phyloP scores from a whole-genome alignment of 1,140 invertebrate genomes.

The Aphelinus atriplicis region DNA sequence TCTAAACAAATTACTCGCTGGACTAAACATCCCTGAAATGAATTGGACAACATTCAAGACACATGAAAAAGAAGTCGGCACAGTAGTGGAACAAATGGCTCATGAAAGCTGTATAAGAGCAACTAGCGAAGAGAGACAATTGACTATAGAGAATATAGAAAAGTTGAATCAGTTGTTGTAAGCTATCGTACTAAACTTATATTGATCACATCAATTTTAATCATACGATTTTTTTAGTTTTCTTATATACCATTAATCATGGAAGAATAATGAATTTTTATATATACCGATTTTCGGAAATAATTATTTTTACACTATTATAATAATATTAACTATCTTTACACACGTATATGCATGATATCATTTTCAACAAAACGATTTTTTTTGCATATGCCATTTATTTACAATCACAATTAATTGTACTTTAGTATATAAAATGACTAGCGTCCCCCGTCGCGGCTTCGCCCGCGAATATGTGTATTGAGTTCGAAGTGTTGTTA shows the following conservation, averaged over 20 bases:
- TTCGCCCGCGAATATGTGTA: too few species aligned
- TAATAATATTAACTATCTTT: neutral
- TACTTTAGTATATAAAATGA: too few species aligned
- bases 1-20: slow-evolving; percentile 34
- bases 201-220: neutral
- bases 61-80: slow-evolving; percentile 36
- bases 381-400: too few species aligned
- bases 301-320: neutral
- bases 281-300: neutral
- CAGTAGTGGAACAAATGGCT: slow-evolving; percentile 33
- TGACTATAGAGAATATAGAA: slow-evolving; percentile 30
- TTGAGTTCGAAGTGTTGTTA: too few species aligned
- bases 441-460: too few species aligned
- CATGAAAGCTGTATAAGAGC: slow-evolving; percentile 35
- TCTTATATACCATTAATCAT: neutral
- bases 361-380: neutral
- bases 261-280: neutral
- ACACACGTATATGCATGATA: neutral
- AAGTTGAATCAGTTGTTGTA: slow-evolving; percentile 31
- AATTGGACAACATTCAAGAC: slow-evolving; percentile 34
- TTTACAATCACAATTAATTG: too few species aligned
- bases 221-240: neutral
- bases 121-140: slow-evolving; percentile 31
- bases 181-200: neutral
- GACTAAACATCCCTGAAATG: slow-evolving; percentile 25